Percentiles rank a stretch among this genome's conserved stretches.
These are phyloP conservation scores for Cyclura pinguis DNA, from an alignment of 2,797 vertebrate species.

Conservation along the genomic window DNA sequence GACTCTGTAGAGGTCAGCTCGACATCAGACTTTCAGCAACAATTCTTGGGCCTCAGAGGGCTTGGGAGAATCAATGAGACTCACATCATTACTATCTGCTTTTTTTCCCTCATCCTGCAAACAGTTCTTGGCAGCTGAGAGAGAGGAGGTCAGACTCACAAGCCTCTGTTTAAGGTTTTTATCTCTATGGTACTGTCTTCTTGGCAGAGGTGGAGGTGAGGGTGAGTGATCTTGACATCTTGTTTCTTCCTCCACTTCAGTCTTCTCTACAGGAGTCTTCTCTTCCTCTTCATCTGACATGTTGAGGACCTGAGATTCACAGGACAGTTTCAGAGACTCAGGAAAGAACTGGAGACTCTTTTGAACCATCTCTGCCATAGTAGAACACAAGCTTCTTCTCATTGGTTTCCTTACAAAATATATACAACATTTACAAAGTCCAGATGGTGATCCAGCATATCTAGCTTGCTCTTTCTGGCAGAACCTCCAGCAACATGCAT, in stretches of 20 bases:
- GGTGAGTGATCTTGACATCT: neutral
- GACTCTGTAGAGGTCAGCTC: conserved; percentile 27
- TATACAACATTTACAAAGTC: no score
- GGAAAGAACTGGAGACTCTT: conserved; percentile 6
- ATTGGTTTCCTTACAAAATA: no score
- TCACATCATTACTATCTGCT: neutral
- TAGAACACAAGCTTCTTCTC: accelerated
- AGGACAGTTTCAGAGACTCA: neutral
- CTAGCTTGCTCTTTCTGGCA: no score
- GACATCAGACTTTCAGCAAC: conserved; percentile 29
- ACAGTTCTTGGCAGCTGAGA: conserved; percentile 23
- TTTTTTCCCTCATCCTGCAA: neutral
- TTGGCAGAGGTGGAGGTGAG: neutral
- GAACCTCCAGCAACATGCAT: no score
- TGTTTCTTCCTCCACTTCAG: neutral
- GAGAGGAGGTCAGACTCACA: conserved; percentile 1
- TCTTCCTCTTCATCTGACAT: neutral
- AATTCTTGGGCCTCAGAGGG: neutral
- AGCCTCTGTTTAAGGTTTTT: neutral
- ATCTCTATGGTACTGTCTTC: neutral
- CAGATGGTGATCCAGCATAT: no score
- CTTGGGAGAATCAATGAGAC: neutral
- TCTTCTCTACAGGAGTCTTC: neutral
- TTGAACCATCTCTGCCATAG: conserved; percentile 36
- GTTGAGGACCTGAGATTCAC: neutral